Evolutionary conservation across 2,113 vertebrate genomes (phyloP), one percentile per base, ranked within the genome.

Genomic region (Oceanites oceanicus): DNA sequence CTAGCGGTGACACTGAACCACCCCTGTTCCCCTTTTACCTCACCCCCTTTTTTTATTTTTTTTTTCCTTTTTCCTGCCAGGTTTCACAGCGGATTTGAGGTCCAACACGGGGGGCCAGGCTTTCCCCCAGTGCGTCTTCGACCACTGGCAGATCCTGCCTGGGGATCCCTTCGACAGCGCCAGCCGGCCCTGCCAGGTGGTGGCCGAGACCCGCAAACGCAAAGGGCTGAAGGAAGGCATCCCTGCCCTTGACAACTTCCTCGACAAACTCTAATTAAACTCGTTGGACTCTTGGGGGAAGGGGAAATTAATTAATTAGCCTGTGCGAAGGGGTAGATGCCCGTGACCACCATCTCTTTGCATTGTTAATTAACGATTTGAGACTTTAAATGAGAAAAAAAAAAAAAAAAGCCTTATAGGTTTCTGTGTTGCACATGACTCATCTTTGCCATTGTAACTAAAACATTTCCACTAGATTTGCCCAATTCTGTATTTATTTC

Each of bases 191-290:
- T 94, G 65, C 71, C 93, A 98, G 23, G 98, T 99, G 66, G 98
- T 99, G 32, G 93, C 97, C 0, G 99, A 99, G 6, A 99, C 99
- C 13, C 99, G 99, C 68, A 99, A 99, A 49, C 98, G 99, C 75
- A 99, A 99, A 95, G 99, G 99, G 85, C 98, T 99, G 34, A 99
- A 99, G 94, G 99, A 99, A 88, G 99, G 99, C 29, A 97, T 99
- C 89, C 98, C 99, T 0, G 98, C 99, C 19, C 97, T 99, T 81
- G 99, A 99, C 94, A 99, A 99, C 98, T 99, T 99, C 98, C 98
- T 99, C 81, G 99, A 99, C 97, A 99, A 99, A 70, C 96, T 96
- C 88, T 96, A 96, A 93, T 66, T 9, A 25, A 71, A 55, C 45
- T 59, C 15, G 4, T 65, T 42, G 91, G 92, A 96, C 94, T 94